These are phyloP conservation scores for Nematolebias whitei DNA, from an alignment of 2,113 vertebrate genomes.

Conservation along the genomic window DNA sequence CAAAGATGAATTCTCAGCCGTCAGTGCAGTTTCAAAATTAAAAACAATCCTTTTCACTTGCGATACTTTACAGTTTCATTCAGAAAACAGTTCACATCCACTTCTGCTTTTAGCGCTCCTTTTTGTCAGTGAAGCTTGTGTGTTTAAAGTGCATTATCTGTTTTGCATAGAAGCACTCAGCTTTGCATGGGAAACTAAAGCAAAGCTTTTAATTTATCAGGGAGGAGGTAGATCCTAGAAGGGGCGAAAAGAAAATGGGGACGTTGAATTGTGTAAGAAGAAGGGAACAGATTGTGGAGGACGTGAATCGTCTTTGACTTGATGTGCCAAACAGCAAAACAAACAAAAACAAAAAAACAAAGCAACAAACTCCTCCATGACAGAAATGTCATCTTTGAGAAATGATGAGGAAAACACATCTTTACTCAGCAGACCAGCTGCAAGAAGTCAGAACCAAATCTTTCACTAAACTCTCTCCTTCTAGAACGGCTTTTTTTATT, in stretches of 20 bases:
- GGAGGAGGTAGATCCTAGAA: too few species aligned
- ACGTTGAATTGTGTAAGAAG: too few species aligned
- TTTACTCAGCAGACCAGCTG: neutral
- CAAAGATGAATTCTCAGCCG: too few species aligned
- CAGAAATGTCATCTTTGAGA: neutral
- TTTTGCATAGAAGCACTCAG: conserved; percentile 47
- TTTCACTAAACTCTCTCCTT: too few species aligned
- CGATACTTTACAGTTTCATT: neutral
- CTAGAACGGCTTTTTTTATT: too few species aligned
- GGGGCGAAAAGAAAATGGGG: too few species aligned
- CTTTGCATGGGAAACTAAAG: conserved; percentile 48
- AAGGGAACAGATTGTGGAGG: too few species aligned
- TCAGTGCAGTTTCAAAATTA: neutral
- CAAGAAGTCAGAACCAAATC: too few species aligned
- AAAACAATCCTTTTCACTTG: neutral
- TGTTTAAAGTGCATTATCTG: neutral
- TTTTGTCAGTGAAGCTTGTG: neutral
- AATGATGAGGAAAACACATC: neutral
- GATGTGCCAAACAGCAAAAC: too few species aligned
- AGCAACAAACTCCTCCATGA: too few species aligned
- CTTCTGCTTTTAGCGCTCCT: neutral
- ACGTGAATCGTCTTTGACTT: too few species aligned
- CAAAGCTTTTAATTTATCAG: conserved; percentile 7
- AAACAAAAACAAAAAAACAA: too few species aligned
- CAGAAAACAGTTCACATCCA: neutral